Conservation (phyloP, 2,888 invertebrate genomes). For the Cheilosia variabilis region DNA sequence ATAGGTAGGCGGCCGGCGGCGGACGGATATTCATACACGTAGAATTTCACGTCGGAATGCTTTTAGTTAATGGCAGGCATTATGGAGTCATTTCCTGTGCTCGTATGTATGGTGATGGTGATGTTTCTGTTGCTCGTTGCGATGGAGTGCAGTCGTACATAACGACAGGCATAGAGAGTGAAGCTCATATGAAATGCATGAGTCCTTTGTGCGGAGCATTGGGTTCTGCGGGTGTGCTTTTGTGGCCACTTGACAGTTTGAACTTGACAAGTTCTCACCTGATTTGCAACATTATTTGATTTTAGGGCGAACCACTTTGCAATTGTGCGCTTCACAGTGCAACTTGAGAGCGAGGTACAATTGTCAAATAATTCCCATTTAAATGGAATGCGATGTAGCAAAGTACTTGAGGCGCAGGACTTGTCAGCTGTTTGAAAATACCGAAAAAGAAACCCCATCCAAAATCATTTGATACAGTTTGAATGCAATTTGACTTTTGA, state of each 20-base stretch:
- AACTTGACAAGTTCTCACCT: constrained; percentile 37
- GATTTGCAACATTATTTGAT: constrained; percentile 13
- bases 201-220: constrained; percentile 12
- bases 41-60: constrained; percentile 57
- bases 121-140: constrained; percentile 24
- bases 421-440: too few relatives aligned
- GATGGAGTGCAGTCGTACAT: constrained; percentile 9
- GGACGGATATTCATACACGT: constrained; percentile 15
- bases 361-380: neutral
- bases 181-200: constrained; percentile 8
- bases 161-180: constrained; percentile 25
- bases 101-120: constrained; percentile 7
- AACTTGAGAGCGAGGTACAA: too few relatives aligned
- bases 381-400: too few relatives aligned
- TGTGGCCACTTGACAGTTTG: constrained; percentile 43
- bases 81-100: constrained; percentile 67
- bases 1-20: neutral
- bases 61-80: constrained; percentile 68
- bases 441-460: too few relatives aligned
- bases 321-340: neutral
- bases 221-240: constrained; percentile 5
- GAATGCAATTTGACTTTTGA: too few relatives aligned
- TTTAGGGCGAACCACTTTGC: neutral
- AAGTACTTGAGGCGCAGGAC: neutral
- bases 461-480: too few relatives aligned